A percentile compares a stretch with the other conserved stretches of the same genome.
phyloP scores from a whole-genome alignment of 2,113 vertebrate species.

The human region GRCh38 chr17:8104001-8104500 shows the following conservation, averaged over 20 bases:
- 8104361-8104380: not conserved
- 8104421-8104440: not conserved
- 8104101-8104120: conserved; percentile 84
- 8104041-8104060: not conserved
- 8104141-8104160: conserved; percentile 87
- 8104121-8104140: conserved; percentile 88
- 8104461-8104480: not conserved
- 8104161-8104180: conserved; percentile 88
- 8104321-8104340: not conserved
- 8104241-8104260: not conserved
- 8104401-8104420: not conserved
- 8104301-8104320: not conserved
- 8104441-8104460: not conserved
- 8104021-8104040: not conserved
- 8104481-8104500: not conserved
- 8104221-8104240: not conserved
- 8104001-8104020: not conserved
- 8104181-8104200: conserved; percentile 81
- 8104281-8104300: not conserved
- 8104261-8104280: conserved; percentile 1
- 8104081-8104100: not conserved
- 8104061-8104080: not conserved
- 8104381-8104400: not conserved
- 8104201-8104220: conserved; percentile 83
- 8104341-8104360: not conserved